Conservation (phyloP, 2,888 invertebrate genomes). For the Pterobdella sp. region DNA sequence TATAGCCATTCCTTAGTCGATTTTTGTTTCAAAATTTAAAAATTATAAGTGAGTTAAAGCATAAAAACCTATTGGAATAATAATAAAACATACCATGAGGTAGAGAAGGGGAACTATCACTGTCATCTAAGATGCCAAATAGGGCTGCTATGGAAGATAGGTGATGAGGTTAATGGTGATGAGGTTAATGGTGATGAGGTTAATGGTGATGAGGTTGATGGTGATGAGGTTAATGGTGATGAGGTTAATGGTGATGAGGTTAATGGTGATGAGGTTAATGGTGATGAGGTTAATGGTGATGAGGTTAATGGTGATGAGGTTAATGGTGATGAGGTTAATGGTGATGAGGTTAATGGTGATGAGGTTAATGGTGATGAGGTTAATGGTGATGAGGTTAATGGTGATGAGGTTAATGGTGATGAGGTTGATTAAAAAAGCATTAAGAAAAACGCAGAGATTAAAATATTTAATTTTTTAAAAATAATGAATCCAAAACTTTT, state of each 20-base stretch:
- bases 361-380: neutral
- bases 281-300: neutral
- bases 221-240: neutral
- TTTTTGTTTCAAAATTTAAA: neutral
- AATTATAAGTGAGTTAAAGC: neutral
- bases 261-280: neutral
- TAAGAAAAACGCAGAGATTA: no score
- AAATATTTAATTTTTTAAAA: no score
- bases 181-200: neutral
- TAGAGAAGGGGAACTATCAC: neutral
- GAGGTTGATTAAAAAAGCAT: neutral
- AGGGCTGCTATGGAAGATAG: neutral
- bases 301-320: neutral
- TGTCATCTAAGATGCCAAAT: neutral
- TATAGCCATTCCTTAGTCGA: slow-evolving; percentile 32
- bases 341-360: neutral
- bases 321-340: neutral
- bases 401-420: neutral
- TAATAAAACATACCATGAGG: slow-evolving; percentile 12
- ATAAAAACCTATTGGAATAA: neutral
- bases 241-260: neutral
- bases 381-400: neutral
- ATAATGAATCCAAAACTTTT: no score
- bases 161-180: neutral
- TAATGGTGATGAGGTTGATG: neutral